These are phyloP conservation scores for Heteromyza rotundicornis DNA, from an alignment of 2,888 invertebrate genomes.

Conservation along the genomic window DNA sequence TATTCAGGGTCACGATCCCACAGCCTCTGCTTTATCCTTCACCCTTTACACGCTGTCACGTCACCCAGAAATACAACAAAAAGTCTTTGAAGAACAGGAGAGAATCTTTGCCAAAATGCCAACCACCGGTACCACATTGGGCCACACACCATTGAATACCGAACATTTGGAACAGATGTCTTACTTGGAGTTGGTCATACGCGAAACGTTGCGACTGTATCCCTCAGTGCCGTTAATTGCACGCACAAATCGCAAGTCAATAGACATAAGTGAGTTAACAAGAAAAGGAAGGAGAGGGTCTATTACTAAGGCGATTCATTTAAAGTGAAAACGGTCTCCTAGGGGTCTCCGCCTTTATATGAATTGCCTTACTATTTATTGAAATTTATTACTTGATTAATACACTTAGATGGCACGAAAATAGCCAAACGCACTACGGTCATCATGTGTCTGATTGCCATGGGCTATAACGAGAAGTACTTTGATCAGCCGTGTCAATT, in stretches of 20 bases:
- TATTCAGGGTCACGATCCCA: constrained; percentile 66
- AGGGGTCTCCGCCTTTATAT: not conserved
- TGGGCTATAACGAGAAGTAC: constrained; percentile 54
- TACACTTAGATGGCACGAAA: constrained; percentile 48
- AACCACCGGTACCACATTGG: constrained; percentile 20
- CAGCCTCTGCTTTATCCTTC: constrained; percentile 66
- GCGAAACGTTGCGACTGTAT: constrained; percentile 49
- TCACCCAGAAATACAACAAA: constrained; percentile 64
- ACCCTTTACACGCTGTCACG: constrained; percentile 65
- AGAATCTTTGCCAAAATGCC: constrained; percentile 61
- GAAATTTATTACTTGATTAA: not conserved
- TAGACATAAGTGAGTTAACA: constrained; percentile 50
- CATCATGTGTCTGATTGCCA: constrained; percentile 50
- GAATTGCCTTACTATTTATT: not conserved
- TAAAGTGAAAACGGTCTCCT: not conserved
- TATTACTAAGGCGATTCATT: not conserved
- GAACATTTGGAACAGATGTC: constrained; percentile 39
- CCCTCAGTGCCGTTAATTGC: constrained; percentile 54
- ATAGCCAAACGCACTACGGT: constrained; percentile 53
- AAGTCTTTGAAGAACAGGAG: constrained; percentile 63
- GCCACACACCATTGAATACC: constrained; percentile 24
- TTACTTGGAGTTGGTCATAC: constrained; percentile 50
- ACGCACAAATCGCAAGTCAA: constrained; percentile 46
- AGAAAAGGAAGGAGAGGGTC: not conserved
- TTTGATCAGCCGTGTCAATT: constrained; percentile 50